Evolutionary conservation across 1,140 invertebrate species (phyloP).

Genomic region (Meloidogyne floridensis): DNA sequence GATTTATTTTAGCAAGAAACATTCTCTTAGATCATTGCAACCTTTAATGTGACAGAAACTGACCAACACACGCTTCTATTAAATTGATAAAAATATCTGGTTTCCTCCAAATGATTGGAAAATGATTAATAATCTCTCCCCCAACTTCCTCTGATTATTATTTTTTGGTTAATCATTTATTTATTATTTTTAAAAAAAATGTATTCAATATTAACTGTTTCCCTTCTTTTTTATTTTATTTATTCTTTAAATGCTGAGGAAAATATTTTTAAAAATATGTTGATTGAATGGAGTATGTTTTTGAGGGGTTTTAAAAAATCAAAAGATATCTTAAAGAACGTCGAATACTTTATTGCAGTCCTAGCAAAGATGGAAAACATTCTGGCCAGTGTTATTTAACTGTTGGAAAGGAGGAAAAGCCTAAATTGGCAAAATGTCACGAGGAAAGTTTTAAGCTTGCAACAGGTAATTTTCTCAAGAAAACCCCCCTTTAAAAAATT

Average conservation of each 20-base stretch:
- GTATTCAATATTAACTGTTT: conserved; percentile 1
- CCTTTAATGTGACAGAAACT: too few relatives aligned
- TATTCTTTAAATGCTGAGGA: too few relatives aligned
- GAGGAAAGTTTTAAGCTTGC: conserved; percentile 6
- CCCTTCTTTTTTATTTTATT: not conserved
- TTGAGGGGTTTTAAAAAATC: not conserved
- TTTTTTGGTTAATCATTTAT: not conserved
- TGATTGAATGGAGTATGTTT: conserved; percentile 10
- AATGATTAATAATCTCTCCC: not conserved
- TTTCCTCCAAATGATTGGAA: not conserved
- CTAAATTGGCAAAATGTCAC: conserved; percentile 23
- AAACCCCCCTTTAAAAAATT: too few relatives aligned
- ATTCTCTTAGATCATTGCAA: too few relatives aligned
- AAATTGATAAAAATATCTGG: too few relatives aligned
- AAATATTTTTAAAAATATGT: too few relatives aligned
- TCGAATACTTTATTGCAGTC: conserved; percentile 26
- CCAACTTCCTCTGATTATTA: not conserved
- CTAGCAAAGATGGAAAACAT: conserved; percentile 26
- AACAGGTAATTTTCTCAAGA: not conserved
- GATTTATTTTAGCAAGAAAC: too few relatives aligned
- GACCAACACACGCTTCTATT: too few relatives aligned
- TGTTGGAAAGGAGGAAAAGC: conserved; percentile 23
- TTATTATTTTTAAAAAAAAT: not conserved
- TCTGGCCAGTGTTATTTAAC: conserved; percentile 33
- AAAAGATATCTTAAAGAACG: conserved; percentile 16